phyloP scores from a whole-genome alignment of 1,140 invertebrate species.

The Vanessa tameamea region DNA sequence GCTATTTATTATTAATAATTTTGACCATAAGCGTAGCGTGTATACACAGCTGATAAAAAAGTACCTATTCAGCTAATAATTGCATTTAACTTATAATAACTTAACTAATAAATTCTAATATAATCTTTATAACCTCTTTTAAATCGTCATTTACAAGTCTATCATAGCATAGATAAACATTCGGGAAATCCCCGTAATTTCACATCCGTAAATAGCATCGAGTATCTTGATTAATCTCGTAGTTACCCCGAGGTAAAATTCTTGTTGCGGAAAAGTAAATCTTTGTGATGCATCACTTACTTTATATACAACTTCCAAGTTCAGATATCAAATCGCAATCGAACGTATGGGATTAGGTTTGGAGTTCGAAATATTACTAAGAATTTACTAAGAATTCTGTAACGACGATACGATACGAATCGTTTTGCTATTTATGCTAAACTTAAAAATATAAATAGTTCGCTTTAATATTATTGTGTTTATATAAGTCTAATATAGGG shows the following conservation, averaged over 20 bases:
- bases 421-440: slow-evolving; percentile 1
- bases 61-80: no score
- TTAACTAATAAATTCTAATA: no score
- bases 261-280: slow-evolving; percentile 9
- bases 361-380: slow-evolving; percentile 1
- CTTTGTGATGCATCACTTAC: not conserved
- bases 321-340: slow-evolving; percentile 7
- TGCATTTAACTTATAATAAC: no score
- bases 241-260: slow-evolving; percentile 3
- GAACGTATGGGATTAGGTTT: slow-evolving; percentile 11
- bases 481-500: not conserved
- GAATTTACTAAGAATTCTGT: no score
- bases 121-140: no score
- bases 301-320: slow-evolving; percentile 7
- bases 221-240: not conserved
- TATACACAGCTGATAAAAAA: no score
- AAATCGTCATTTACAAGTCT: no score
- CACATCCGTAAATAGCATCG: not conserved
- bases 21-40: no score
- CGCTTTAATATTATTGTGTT: not conserved
- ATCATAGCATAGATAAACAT: not conserved
- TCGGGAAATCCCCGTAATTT: not conserved
- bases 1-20: no score
- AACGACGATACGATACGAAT: slow-evolving; percentile 10
- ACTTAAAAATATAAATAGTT: not conserved